Conservation (phyloP, 2,888 invertebrate genomes). For the Galerucella pusilla region DNA sequence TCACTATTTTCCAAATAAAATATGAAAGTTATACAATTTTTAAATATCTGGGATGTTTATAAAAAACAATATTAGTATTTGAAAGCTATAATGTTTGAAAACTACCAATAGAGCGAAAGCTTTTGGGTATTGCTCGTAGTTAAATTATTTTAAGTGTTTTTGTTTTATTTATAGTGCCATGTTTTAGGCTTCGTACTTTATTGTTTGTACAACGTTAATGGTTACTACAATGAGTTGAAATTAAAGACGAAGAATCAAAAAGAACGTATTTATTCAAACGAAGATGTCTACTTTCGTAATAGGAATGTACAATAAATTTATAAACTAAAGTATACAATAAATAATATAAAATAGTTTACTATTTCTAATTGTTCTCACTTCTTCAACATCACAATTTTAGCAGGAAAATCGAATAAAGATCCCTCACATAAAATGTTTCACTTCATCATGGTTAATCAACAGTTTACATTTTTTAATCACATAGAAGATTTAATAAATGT, state of each 20-base stretch:
- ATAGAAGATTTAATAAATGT: too few relatives aligned
- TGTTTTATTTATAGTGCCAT: neutral
- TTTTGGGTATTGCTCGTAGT: too few relatives aligned
- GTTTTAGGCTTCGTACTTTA: constrained; percentile 48
- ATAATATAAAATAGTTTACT: constrained; percentile 17
- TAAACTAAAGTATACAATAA: constrained; percentile 10
- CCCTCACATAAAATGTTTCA: neutral
- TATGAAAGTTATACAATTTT: too few relatives aligned
- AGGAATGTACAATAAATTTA: constrained; percentile 28
- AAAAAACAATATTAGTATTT: too few relatives aligned
- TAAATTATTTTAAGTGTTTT: too few relatives aligned
- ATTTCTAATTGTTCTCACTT: constrained; percentile 23
- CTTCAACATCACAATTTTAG: constrained; percentile 32
- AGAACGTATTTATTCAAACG: constrained; percentile 28
- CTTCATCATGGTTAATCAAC: neutral
- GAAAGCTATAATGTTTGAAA: too few relatives aligned
- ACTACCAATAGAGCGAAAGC: too few relatives aligned
- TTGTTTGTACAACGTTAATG: constrained; percentile 49
- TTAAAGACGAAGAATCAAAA: constrained; percentile 44
- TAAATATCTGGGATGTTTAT: too few relatives aligned
- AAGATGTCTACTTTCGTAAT: constrained; percentile 36
- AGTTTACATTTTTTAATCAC: too few relatives aligned
- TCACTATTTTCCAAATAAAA: too few relatives aligned
- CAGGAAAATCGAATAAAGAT: constrained; percentile 18
- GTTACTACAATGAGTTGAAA: constrained; percentile 46